phyloP scores from a whole-genome alignment of 1,140 invertebrate genomes.

The Matsumurasca onukii region DNA sequence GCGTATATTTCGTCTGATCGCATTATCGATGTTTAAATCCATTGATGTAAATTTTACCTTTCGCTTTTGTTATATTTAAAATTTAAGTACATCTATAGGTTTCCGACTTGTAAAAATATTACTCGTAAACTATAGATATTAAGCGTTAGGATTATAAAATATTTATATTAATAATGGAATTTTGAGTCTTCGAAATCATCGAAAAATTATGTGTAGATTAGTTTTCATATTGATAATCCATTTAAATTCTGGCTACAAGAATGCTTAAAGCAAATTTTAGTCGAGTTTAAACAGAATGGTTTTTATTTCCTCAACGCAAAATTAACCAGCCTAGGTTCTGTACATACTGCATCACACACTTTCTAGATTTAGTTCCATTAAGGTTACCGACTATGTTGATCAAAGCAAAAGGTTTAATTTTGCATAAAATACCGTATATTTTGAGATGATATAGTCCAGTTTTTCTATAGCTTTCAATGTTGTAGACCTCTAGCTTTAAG shows the following conservation, averaged over 20 bases:
- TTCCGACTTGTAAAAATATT: constrained; percentile 29
- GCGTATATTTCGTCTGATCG: constrained; percentile 11
- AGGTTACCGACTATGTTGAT: constrained; percentile 9
- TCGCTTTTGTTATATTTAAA: constrained; percentile 1
- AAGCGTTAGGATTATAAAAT: constrained; percentile 32
- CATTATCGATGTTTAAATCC: constrained; percentile 11
- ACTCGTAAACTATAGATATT: constrained; percentile 29
- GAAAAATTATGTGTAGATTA: constrained; percentile 34
- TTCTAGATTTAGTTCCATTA: no score
- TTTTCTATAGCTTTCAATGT: constrained; percentile 34
- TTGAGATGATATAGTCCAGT: constrained; percentile 30
- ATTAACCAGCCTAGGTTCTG: no score
- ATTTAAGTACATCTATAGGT: constrained; percentile 2
- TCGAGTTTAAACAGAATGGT: no score
- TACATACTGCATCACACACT: no score
- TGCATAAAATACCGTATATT: constrained; percentile 19
- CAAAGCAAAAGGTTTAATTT: constrained; percentile 10
- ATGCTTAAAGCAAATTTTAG: no score
- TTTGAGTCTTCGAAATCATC: constrained; percentile 35
- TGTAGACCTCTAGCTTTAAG: constrained; percentile 27
- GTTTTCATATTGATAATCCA: constrained; percentile 20
- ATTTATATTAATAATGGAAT: constrained; percentile 30
- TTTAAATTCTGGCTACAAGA: no score
- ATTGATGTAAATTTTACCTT: constrained; percentile 13
- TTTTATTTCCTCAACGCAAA: no score